Evolutionary conservation across 1,140 invertebrate genomes (phyloP).

Genomic region (Drepana arcuata): DNA sequence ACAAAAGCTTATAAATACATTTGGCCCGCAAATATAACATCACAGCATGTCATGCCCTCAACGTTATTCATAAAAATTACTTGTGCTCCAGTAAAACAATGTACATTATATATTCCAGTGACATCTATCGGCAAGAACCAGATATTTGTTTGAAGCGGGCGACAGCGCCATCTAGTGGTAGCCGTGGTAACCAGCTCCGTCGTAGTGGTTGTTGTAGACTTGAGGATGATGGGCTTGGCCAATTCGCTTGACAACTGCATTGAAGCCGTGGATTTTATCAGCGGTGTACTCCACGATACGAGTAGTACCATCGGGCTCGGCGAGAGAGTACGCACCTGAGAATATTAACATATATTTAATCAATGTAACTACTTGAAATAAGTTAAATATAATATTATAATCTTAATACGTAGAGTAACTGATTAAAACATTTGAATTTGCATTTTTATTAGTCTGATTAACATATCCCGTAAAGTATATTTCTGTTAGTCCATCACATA

Average conservation of each 20-base stretch:
- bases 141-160: neutral
- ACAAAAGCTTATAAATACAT: neutral
- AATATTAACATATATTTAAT: slow-evolving; percentile 1
- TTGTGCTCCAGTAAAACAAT: neutral
- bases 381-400: no score
- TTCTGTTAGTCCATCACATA: no score
- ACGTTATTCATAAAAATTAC: slow-evolving; percentile 1
- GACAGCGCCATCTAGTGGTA: slow-evolving; percentile 49
- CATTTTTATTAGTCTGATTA: no score
- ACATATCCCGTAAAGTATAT: no score
- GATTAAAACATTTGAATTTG: no score
- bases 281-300: slow-evolving; percentile 73
- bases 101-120: no score
- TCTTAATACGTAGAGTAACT: no score
- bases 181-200: slow-evolving; percentile 33
- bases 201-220: slow-evolving; percentile 36
- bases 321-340: slow-evolving; percentile 71
- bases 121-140: neutral
- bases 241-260: slow-evolving; percentile 69
- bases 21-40: slow-evolving; percentile 11
- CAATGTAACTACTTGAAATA: no score
- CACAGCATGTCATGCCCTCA: slow-evolving; percentile 14
- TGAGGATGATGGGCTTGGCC: slow-evolving; percentile 69
- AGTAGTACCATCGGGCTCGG: slow-evolving; percentile 74
- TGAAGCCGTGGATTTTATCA: slow-evolving; percentile 69